Percentiles rank a stretch among this genome's conserved stretches.
Evolutionary conservation across 2,113 vertebrate species (phyloP).

Genomic region (Ictalurus punctatus): DNA sequence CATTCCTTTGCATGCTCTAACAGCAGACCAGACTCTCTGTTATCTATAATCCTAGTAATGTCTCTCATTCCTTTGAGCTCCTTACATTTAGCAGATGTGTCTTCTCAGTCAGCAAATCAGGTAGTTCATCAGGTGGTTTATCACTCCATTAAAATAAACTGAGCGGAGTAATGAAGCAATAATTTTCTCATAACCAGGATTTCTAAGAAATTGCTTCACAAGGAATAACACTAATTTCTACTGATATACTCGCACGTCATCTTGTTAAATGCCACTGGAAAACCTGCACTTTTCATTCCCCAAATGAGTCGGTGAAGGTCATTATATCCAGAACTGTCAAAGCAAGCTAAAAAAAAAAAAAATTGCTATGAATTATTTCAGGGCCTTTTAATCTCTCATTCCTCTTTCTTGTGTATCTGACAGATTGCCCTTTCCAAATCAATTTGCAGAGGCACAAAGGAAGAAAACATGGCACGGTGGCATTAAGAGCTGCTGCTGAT

Average conservation of each 20-base stretch:
- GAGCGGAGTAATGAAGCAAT: background rate
- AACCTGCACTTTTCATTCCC: conserved; percentile 40
- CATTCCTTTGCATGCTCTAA: conserved; percentile 7
- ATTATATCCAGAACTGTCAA: conserved; percentile 45
- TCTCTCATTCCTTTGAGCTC: background rate
- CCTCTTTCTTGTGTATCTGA: conserved; percentile 60
- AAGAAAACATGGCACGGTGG: conserved; percentile 38
- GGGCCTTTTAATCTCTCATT: conserved; percentile 52
- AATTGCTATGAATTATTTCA: conserved; percentile 30
- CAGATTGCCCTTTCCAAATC: conserved; percentile 68
- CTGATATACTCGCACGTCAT: conserved; percentile 26
- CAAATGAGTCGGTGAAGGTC: conserved; percentile 49
- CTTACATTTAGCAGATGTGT: background rate
- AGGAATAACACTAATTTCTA: conserved; percentile 22
- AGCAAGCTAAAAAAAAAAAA: conserved; percentile 25
- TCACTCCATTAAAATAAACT: conserved; percentile 18
- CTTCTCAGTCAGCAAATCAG: background rate
- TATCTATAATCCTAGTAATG: conserved; percentile 18
- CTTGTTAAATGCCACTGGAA: conserved; percentile 41
- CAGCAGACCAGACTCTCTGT: background rate
- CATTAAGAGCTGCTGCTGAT: conserved; percentile 49
- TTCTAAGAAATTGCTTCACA: conserved; percentile 13
- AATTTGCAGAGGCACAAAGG: conserved; percentile 60
- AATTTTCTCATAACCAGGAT: background rate
- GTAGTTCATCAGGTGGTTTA: conserved; percentile 17